Evolutionary conservation across 2,888 invertebrate genomes (phyloP), one percentile per base, ranked within the genome.

Genomic region (Apeira syringaria): DNA sequence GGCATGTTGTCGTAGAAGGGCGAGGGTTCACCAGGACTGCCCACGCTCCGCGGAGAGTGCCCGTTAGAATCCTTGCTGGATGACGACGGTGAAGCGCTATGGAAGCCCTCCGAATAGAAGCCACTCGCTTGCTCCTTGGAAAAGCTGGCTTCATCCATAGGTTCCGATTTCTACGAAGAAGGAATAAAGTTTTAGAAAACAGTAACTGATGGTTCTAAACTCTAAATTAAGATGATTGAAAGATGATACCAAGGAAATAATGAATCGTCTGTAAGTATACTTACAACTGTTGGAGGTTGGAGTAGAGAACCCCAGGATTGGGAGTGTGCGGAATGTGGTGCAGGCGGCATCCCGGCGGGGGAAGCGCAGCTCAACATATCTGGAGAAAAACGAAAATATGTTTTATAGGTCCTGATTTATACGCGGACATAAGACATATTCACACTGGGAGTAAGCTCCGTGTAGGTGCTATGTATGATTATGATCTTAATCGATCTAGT

Each of bases 31-130:
- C 85, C 80, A 2, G 72, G 64, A 52, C 86, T 86, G 36, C 83
- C 85, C 5, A 85, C 82, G 58, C 89, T 89, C 35, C 82, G 79
- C 1, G 91, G 90, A 0, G 91, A 91, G 55, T 87, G 84, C 0
- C 83, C 85, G 53, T 84, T 86, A 0, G 89, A 90, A 52, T 90
- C 90, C 53, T 90, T 90, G 56, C 89, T 89, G 36, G 92, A 91
- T 5, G 91, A 91, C 1, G 91, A 91, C 0, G 92, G 92, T 0
- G 92, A 92, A 0, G 92, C 91, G 47, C 92, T 92, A 56, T 91
- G 91, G 60, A 91, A 91, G 1, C 90, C 90, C 56, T 92, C 92
- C n/a, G 91, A 91, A 58, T 91, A 92, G 57, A 92, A 92, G 4
- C 91, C 90, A 43, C 92, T 91, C 1, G 91, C 91, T 56, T 92